Evolutionary conservation across 2,797 vertebrate genomes (phyloP).

Genomic region (Epinephelus coioides): DNA sequence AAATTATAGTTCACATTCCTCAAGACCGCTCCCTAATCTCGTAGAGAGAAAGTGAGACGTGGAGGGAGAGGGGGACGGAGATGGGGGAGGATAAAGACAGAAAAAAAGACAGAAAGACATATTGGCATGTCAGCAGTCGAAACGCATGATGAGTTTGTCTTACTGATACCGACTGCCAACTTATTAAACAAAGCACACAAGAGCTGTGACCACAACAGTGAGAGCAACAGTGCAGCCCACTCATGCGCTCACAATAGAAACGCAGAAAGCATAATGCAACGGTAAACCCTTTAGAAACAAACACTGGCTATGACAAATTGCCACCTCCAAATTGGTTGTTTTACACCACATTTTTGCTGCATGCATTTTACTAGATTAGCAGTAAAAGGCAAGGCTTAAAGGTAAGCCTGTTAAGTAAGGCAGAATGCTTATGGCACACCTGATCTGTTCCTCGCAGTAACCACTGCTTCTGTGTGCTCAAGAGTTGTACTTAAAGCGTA

Average conservation of each 20-base stretch:
- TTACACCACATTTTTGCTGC: constrained; percentile 51
- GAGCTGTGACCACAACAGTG: constrained; percentile 34
- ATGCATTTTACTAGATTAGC: constrained; percentile 65
- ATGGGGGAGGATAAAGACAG: constrained; percentile 27
- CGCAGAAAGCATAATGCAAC: constrained; percentile 42
- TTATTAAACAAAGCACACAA: constrained; percentile 51
- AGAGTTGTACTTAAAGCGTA: constrained; percentile 1
- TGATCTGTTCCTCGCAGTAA: constrained; percentile 26
- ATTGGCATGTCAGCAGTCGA: constrained; percentile 51
- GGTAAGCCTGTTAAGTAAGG: constrained; percentile 71
- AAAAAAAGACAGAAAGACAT: constrained; percentile 52
- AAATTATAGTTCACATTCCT: constrained; percentile 80
- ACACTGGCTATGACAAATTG: constrained; percentile 63
- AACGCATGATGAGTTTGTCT: constrained; percentile 25
- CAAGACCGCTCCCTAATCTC: constrained; percentile 70
- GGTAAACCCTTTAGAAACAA: constrained; percentile 46
- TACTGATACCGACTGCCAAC: constrained; percentile 44
- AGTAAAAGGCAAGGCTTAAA: constrained; percentile 57
- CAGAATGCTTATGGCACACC: constrained; percentile 40
- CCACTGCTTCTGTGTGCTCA: constrained; percentile 12
- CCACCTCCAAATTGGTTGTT: constrained; percentile 67
- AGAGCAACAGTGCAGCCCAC: constrained; percentile 42
- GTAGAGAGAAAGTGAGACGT: constrained; percentile 34
- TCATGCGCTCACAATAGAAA: constrained; percentile 31
- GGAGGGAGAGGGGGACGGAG: constrained; percentile 6